Evolutionary conservation across 1,140 invertebrate species (phyloP).

Genomic region (Ditylenchus dipsaci): DNA sequence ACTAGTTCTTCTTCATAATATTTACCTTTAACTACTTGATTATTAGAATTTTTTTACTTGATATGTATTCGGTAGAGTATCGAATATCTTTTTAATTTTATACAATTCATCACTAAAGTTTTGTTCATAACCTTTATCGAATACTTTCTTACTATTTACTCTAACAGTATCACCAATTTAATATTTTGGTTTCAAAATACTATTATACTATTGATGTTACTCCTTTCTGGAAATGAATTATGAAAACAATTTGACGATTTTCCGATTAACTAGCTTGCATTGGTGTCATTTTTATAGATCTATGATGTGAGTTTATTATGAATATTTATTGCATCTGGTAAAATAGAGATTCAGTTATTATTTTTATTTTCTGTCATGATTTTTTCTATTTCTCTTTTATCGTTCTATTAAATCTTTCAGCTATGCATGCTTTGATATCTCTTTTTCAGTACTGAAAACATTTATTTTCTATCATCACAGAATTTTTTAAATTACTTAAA

Average conservation of each 20-base stretch:
- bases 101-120: no score
- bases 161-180: no score
- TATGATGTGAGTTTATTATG: slow-evolving; percentile 50
- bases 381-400: slow-evolving; percentile 47
- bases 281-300: slow-evolving; percentile 36
- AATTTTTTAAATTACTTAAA: slow-evolving; percentile 39
- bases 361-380: slow-evolving; percentile 49
- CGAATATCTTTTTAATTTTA: no score
- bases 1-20: no score
- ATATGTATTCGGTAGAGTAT: no score
- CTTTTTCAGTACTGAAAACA: not conserved
- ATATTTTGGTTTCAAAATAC: no score
- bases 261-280: slow-evolving; percentile 20
- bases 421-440: slow-evolving; percentile 52
- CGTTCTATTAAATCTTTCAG: slow-evolving; percentile 55
- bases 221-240: no score
- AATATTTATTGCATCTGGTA: slow-evolving; percentile 39
- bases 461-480: slow-evolving; percentile 17
- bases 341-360: slow-evolving; percentile 34
- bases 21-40: no score
- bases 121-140: no score
- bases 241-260: slow-evolving; percentile 15
- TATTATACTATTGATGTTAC: no score
- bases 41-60: no score
- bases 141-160: no score